Conservation (phyloP, 2,113 vertebrate species). For the Hippocampus mohnikei region DNA sequence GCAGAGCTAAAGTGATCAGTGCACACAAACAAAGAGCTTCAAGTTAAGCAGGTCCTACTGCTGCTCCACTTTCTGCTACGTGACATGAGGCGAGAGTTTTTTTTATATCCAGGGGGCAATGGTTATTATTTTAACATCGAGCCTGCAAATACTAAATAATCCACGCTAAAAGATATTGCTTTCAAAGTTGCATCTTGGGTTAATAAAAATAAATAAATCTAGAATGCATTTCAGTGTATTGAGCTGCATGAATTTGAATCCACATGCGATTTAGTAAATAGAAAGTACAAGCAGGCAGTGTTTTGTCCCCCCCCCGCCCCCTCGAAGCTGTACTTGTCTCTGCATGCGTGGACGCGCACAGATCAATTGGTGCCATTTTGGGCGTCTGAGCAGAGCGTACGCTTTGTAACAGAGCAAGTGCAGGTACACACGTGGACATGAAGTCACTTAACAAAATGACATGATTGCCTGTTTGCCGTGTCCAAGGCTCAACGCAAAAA, state of each 20-base stretch:
- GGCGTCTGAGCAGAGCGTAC: slow-evolving; percentile 26
- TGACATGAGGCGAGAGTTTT: no score
- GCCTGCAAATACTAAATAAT: not conserved
- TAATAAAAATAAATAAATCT: not conserved
- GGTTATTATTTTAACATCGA: not conserved
- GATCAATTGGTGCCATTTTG: slow-evolving; percentile 55
- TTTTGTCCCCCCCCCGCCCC: not conserved
- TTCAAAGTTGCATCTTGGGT: not conserved
- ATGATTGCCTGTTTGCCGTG: slow-evolving; percentile 10
- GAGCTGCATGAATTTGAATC: slow-evolving; percentile 20
- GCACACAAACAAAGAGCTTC: slow-evolving; percentile 24
- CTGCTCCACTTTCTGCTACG: slow-evolving; percentile 4
- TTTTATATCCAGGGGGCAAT: not conserved
- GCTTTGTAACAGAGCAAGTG: slow-evolving; percentile 31
- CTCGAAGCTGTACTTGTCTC: slow-evolving; percentile 31
- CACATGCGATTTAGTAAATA: not conserved
- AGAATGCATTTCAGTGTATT: not conserved
- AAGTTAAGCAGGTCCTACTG: slow-evolving; percentile 28
- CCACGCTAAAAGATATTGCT: not conserved
- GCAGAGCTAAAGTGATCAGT: no score
- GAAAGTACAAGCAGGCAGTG: slow-evolving; percentile 11
- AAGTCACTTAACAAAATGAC: slow-evolving; percentile 21
- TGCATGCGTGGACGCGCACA: slow-evolving; percentile 48
- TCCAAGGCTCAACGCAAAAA: not conserved
- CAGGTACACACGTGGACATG: slow-evolving; percentile 11